Conservation (phyloP, 1,140 invertebrate species). For the Vanessa tameamea region DNA sequence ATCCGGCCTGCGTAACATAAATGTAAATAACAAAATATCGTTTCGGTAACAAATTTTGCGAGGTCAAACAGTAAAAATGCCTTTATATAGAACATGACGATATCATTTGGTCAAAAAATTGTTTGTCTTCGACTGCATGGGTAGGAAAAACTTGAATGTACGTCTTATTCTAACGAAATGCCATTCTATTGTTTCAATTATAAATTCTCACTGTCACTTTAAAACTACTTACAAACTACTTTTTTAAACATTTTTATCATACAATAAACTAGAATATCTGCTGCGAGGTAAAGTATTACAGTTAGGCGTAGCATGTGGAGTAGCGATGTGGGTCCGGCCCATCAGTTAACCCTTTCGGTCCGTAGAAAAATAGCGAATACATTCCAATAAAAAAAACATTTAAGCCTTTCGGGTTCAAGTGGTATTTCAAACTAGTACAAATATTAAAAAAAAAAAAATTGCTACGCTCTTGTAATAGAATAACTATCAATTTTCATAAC, state of each 20-base stretch:
- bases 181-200: conserved; percentile 47
- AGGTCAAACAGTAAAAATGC: conserved; percentile 32
- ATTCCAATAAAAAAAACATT: too few relatives aligned
- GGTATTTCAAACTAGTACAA: too few relatives aligned
- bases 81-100: background rate
- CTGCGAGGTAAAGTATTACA: conserved; percentile 29
- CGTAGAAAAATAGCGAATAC: too few relatives aligned
- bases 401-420: too few relatives aligned
- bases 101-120: conserved; percentile 1
- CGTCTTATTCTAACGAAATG: conserved; percentile 46
- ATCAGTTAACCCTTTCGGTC: too few relatives aligned
- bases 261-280: conserved; percentile 8
- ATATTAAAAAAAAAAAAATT: too few relatives aligned
- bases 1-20: conserved; percentile 19
- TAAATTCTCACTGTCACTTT: conserved; percentile 50
- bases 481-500: too few relatives aligned
- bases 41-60: conserved; percentile 51
- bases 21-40: conserved; percentile 24
- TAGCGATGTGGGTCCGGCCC: too few relatives aligned
- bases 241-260: conserved; percentile 19
- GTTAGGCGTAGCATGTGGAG: too few relatives aligned
- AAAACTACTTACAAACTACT: conserved; percentile 22
- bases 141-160: background rate
- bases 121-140: background rate
- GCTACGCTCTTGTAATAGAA: too few relatives aligned